A percentile compares a stretch with the other conserved stretches of the same genome.
Conservation (phyloP, 2,113 vertebrate genomes). For the Collichthys lucidus region DNA sequence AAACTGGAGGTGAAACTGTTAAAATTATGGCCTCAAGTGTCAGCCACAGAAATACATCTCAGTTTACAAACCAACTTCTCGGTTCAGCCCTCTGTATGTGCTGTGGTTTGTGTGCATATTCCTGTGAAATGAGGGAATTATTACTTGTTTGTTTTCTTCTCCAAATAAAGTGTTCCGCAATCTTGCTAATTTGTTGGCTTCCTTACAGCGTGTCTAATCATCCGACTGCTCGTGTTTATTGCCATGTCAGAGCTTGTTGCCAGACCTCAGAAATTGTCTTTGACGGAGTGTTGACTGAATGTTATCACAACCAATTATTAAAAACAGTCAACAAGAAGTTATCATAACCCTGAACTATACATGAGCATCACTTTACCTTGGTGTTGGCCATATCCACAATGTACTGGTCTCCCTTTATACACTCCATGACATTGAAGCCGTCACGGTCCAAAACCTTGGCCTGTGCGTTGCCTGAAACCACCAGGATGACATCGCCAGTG, state of each 20-base stretch:
- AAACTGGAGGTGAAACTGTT: background rate
- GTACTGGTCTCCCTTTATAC: constrained; percentile 97
- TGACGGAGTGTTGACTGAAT: background rate
- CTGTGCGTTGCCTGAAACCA: constrained; percentile 95
- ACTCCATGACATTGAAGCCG: constrained; percentile 98
- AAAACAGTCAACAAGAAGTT: background rate
- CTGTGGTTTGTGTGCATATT: background rate
- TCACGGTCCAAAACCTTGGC: constrained; percentile 98
- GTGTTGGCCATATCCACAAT: constrained; percentile 99
- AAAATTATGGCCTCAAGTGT: background rate
- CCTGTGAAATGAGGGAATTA: background rate
- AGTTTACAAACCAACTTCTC: background rate
- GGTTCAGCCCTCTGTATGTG: background rate
- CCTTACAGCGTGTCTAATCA: background rate
- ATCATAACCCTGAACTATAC: background rate
- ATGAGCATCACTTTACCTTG: constrained; percentile 84
- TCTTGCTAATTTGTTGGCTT: background rate
- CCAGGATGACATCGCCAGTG: constrained; percentile 95
- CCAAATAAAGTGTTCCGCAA: background rate
- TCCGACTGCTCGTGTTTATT: constrained; percentile 1
- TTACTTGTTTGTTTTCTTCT: background rate
- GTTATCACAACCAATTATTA: background rate
- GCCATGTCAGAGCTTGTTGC: background rate
- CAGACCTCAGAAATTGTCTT: background rate
- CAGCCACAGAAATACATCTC: background rate